Conservation (phyloP, 2,888 invertebrate genomes). For the Bhutanitis thaidina region DNA sequence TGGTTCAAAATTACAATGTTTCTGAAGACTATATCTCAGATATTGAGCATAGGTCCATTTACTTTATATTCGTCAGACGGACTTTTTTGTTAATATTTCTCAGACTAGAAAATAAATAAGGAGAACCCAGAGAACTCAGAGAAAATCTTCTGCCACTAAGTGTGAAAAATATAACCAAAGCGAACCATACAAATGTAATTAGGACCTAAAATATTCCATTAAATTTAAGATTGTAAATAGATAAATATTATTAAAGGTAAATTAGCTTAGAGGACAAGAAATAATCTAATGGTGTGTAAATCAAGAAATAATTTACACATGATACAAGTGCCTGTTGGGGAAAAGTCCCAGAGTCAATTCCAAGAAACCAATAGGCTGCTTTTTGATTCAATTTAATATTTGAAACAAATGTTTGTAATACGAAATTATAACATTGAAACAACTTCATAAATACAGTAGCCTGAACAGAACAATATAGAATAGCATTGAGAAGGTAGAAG, state of each 20-base stretch:
- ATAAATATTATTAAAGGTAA: slow-evolving; percentile 1
- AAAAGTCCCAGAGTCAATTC: slow-evolving; percentile 10
- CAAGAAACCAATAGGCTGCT: slow-evolving; percentile 11
- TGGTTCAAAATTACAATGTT: too few relatives aligned
- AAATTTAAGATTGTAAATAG: slow-evolving; percentile 18
- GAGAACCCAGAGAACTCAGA: too few relatives aligned
- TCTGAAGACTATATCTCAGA: too few relatives aligned
- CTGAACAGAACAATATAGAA: too few relatives aligned
- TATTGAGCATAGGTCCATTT: too few relatives aligned
- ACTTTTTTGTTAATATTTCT: too few relatives aligned
- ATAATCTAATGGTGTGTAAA: slow-evolving; percentile 9
- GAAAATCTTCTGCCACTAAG: background rate
- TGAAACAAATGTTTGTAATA: background rate
- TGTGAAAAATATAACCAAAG: slow-evolving; percentile 17
- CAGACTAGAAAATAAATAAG: background rate
- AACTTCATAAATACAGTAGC: too few relatives aligned
- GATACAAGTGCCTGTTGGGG: slow-evolving; percentile 13
- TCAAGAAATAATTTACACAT: background rate
- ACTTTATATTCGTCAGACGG: too few relatives aligned
- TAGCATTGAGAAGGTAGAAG: too few relatives aligned
- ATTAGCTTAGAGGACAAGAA: background rate
- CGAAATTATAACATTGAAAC: background rate
- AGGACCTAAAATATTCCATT: slow-evolving; percentile 19
- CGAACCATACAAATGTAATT: slow-evolving; percentile 13
- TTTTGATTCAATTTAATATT: slow-evolving; percentile 6